Evolutionary conservation across 2,888 invertebrate genomes (phyloP).

Genomic region (Callyntrura sp.): DNA sequence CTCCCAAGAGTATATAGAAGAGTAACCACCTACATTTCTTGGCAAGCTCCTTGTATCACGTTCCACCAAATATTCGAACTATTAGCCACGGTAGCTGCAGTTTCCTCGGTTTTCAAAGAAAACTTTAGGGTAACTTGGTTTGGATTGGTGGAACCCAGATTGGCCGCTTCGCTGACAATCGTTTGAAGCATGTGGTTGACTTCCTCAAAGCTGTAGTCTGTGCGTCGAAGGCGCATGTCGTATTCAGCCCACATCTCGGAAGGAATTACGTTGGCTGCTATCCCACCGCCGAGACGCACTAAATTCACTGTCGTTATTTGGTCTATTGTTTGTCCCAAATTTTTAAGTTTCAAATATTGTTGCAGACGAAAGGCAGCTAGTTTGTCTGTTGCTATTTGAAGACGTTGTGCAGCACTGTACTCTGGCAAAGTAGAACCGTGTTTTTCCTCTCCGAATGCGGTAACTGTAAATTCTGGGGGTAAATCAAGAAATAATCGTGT

Average conservation of each 20-base stretch:
- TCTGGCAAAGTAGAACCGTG: conserved; percentile 94
- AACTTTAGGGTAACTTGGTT: conserved; percentile 89
- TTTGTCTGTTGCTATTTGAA: conserved; percentile 90
- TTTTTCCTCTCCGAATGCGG: conserved; percentile 93
- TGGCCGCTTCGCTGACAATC: conserved; percentile 85
- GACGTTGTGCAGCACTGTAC: conserved; percentile 94
- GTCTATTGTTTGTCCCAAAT: conserved; percentile 89
- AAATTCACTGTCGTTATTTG: conserved; percentile 61
- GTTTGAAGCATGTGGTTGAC: conserved; percentile 86
- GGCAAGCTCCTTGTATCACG: conserved; percentile 88
- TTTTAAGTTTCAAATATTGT: conserved; percentile 89
- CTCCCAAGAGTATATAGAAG: too few relatives aligned
- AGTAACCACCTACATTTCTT: conserved; percentile 62
- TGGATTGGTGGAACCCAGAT: conserved; percentile 26
- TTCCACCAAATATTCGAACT: conserved; percentile 90
- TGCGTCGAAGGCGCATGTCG: conserved; percentile 90
- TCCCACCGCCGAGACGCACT: conserved; percentile 88
- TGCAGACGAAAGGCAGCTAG: conserved; percentile 90
- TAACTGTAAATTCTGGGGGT: conserved; percentile 90
- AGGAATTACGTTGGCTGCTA: conserved; percentile 96
- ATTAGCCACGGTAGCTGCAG: conserved; percentile 89
- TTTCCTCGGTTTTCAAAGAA: conserved; percentile 88
- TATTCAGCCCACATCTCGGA: conserved; percentile 91
- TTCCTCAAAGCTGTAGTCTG: conserved; percentile 85
- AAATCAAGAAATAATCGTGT: neutral